Percentiles rank a stretch among this genome's conserved stretches.
Evolutionary conservation across 2,113 vertebrate genomes (phyloP).

Genomic region (Genyomyrus donnyi): DNA sequence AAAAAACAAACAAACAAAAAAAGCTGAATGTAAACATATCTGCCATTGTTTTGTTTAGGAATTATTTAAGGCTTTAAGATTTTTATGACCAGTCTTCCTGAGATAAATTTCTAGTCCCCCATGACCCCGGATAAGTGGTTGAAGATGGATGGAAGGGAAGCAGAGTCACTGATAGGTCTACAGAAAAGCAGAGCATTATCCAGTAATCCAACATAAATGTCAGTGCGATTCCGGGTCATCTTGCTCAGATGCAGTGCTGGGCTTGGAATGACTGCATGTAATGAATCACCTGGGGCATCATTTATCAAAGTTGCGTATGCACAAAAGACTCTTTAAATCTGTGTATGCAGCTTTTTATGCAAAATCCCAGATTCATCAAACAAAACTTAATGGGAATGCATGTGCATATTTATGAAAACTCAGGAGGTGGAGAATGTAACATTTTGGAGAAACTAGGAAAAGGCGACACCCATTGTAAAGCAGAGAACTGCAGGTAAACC

Average conservation of each 20-base stretch:
- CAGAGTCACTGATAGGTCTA: background rate
- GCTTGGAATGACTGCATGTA: background rate
- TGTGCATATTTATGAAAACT: background rate
- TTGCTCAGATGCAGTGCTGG: background rate
- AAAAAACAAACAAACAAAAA: background rate
- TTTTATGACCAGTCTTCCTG: background rate
- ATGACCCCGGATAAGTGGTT: background rate
- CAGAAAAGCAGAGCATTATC: background rate
- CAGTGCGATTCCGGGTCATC: background rate
- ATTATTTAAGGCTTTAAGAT: background rate
- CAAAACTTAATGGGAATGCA: background rate
- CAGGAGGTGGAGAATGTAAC: background rate
- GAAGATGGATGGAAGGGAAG: background rate
- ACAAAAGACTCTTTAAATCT: background rate
- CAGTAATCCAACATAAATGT: background rate
- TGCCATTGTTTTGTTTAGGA: background rate
- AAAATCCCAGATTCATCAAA: background rate
- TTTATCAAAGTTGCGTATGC: background rate
- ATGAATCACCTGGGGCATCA: background rate
- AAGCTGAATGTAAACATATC: background rate
- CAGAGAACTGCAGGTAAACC: background rate
- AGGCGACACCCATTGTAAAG: background rate
- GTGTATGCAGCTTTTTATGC: background rate
- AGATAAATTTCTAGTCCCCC: background rate
- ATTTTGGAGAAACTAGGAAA: background rate